A percentile compares a stretch with the other conserved stretches of the same genome.
phyloP scores from a whole-genome alignment of 2,888 invertebrate species.

The Pegoplata infirma region DNA sequence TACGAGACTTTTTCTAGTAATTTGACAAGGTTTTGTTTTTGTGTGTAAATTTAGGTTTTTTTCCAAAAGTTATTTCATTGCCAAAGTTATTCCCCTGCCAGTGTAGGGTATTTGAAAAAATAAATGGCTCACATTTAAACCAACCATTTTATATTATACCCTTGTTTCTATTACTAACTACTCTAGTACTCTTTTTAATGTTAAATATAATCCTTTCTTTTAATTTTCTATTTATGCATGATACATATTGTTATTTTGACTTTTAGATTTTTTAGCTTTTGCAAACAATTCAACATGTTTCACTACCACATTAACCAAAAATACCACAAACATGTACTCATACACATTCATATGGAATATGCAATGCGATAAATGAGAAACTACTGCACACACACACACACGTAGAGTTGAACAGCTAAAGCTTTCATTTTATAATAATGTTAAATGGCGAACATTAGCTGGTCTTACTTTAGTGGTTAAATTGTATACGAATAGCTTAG shows the following conservation, averaged over 20 bases:
- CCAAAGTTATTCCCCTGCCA: no score
- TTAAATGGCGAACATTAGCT: not conserved
- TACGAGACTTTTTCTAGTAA: no score
- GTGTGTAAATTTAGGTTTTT: no score
- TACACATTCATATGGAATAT: not conserved
- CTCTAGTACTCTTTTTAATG: not conserved
- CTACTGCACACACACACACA: not conserved
- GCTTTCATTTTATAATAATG: not conserved
- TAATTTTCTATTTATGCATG: not conserved
- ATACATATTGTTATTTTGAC: not conserved
- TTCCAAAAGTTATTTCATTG: no score
- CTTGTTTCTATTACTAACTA: not conserved
- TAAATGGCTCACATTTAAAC: not conserved
- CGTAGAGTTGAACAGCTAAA: not conserved
- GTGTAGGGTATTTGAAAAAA: no score
- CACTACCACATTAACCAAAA: conserved; percentile 13
- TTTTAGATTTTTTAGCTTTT: conserved; percentile 1
- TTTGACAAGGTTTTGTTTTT: no score
- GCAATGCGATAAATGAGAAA: no score
- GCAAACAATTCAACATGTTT: not conserved
- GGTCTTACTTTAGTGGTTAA: not conserved
- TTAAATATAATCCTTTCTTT: conserved; percentile 10
- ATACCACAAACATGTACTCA: not conserved
- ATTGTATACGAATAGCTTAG: not conserved
- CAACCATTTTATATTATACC: not conserved